phyloP scores from a whole-genome alignment of 2,113 vertebrate species.

The Phrynocephalus versicolor region DNA sequence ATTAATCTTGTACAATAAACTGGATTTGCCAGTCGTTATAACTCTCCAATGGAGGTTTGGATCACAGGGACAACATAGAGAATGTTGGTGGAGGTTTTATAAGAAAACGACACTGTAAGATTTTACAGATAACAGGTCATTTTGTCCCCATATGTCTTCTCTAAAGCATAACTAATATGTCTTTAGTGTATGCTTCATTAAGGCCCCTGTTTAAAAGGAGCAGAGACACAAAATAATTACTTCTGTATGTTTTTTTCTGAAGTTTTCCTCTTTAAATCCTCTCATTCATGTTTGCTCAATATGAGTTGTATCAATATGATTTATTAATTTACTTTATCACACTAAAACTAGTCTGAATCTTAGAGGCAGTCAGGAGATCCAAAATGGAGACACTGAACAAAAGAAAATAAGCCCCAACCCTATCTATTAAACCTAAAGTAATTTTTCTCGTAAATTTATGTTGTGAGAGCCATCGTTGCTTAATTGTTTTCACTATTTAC shows the following conservation, averaged over 20 bases:
- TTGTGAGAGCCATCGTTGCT: neutral
- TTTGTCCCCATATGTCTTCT: neutral
- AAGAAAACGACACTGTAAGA: neutral
- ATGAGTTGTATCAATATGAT: neutral
- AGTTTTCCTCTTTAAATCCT: neutral
- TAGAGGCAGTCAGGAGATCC: neutral
- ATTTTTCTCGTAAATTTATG: neutral
- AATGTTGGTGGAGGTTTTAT: neutral
- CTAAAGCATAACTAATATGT: no score
- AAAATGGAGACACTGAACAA: neutral
- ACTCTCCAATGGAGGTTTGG: neutral
- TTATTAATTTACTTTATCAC: neutral
- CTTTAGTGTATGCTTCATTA: neutral
- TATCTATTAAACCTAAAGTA: neutral
- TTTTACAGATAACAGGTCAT: neutral
- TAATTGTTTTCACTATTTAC: neutral
- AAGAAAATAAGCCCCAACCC: neutral
- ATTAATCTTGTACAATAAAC: neutral
- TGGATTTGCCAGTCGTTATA: neutral
- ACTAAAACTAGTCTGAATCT: neutral
- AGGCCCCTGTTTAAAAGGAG: neutral
- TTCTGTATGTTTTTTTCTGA: neutral
- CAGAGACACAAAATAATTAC: neutral
- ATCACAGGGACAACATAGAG: neutral
- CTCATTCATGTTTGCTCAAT: neutral